Conservation (phyloP, 2,888 invertebrate species). For the Acanthosepion lycidas region DNA sequence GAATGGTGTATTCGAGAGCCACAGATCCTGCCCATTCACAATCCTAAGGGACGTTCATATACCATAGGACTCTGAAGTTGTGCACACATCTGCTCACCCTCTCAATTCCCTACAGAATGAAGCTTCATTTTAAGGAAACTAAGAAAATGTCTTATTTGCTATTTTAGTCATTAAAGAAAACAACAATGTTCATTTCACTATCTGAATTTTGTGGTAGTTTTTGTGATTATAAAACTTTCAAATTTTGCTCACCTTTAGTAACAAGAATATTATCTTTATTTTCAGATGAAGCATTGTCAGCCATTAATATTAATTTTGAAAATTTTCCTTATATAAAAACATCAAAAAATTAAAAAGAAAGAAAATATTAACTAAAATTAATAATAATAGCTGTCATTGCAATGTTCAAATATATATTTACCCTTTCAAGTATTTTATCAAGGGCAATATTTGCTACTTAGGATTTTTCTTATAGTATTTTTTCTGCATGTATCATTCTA, state of each 20-base stretch:
- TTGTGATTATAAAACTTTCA: neutral
- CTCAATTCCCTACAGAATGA: neutral
- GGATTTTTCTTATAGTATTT: too few species aligned
- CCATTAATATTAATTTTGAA: too few species aligned
- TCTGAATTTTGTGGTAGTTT: neutral
- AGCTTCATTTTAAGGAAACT: neutral
- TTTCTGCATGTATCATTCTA: too few species aligned
- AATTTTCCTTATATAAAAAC: too few species aligned
- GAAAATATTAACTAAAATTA: too few species aligned
- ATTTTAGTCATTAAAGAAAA: neutral
- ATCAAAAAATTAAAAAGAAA: too few species aligned
- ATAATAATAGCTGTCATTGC: too few species aligned
- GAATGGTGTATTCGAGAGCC: conserved; percentile 89
- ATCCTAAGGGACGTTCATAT: conserved; percentile 84
- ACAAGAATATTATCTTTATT: too few species aligned
- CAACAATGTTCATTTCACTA: neutral
- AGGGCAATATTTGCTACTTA: neutral
- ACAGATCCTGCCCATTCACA: conserved; percentile 79
- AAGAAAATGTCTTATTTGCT: neutral
- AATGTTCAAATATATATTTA: too few species aligned
- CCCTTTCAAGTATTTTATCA: neutral
- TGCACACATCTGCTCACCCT: neutral
- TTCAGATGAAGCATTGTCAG: too few species aligned
- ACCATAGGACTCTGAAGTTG: conserved; percentile 79
- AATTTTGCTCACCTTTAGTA: too few species aligned